phyloP scores from a whole-genome alignment of 2,888 invertebrate species.

The Tetrapedia diversipes region DNA sequence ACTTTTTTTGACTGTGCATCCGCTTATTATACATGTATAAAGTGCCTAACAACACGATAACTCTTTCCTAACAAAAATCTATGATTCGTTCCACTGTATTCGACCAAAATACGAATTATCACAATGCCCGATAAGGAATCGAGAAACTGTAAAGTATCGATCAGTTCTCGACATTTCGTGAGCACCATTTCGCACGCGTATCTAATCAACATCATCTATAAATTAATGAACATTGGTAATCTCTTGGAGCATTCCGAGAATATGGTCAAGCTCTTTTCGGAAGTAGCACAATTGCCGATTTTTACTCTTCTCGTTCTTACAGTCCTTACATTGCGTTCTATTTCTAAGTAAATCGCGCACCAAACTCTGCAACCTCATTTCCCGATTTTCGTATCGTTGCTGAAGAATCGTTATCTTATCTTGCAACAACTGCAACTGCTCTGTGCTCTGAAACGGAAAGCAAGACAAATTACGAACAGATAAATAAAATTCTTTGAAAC shows the following conservation, averaged over 20 bases:
- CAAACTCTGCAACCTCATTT: conserved; percentile 79
- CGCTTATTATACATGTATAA: neutral
- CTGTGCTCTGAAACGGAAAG: conserved; percentile 74
- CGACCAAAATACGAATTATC: conserved; percentile 56
- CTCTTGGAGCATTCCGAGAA: conserved; percentile 80
- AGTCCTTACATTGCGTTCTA: conserved; percentile 79
- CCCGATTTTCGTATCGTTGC: conserved; percentile 80
- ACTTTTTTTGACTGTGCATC: conserved; percentile 13
- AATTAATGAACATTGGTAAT: conserved; percentile 76
- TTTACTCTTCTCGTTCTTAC: conserved; percentile 76
- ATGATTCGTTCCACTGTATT: conserved; percentile 3
- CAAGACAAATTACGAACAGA: conserved; percentile 6
- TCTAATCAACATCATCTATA: conserved; percentile 2
- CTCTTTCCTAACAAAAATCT: conserved; percentile 15
- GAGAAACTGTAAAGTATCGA: conserved; percentile 19
- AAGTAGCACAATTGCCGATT: conserved; percentile 79
- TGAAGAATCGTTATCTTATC: conserved; percentile 80
- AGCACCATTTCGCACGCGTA: conserved; percentile 10
- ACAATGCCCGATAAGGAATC: conserved; percentile 58
- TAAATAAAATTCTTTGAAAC: neutral
- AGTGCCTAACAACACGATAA: conserved; percentile 33
- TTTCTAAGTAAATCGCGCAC: conserved; percentile 79
- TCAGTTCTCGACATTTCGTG: conserved; percentile 9
- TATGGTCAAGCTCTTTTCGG: conserved; percentile 80
- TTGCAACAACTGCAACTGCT: conserved; percentile 79